Conservation (phyloP, 2,113 vertebrate genomes). For the Acrocephalus kingi region DNA sequence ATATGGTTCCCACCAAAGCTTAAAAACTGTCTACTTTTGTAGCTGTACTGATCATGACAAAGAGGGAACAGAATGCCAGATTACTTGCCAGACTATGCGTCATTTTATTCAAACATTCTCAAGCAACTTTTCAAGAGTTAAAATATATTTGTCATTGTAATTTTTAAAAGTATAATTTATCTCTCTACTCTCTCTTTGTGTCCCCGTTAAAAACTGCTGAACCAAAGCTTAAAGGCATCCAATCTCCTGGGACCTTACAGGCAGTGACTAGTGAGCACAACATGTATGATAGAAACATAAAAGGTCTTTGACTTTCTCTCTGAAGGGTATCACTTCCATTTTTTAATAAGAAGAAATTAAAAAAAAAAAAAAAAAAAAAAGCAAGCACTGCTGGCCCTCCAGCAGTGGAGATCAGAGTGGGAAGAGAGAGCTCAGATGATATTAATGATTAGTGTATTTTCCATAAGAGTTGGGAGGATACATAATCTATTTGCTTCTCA, state of each 20-base stretch:
- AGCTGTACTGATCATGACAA: neutral
- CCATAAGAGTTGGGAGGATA: neutral
- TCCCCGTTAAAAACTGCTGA: neutral
- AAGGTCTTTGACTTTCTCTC: neutral
- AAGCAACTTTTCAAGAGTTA: neutral
- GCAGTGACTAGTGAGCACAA: neutral
- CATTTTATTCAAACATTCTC: neutral
- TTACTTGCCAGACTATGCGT: neutral
- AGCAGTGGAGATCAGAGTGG: neutral
- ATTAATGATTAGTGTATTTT: neutral
- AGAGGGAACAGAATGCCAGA: neutral
- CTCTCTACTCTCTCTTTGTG: neutral
- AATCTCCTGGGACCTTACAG: neutral
- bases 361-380: neutral
- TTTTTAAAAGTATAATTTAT: neutral
- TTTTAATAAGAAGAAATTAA: neutral
- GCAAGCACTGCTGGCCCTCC: neutral
- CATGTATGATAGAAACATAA: neutral
- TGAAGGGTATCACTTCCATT: neutral
- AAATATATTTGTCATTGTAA: neutral
- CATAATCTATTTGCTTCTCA: neutral
- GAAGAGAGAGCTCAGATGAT: neutral
- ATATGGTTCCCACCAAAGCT: slow-evolving; percentile 20
- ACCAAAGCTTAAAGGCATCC: neutral
- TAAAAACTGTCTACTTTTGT: neutral